A percentile compares a stretch with the other conserved stretches of the same genome.
Conservation (phyloP, 2,888 invertebrate genomes). For the Elysia crispata region DNA sequence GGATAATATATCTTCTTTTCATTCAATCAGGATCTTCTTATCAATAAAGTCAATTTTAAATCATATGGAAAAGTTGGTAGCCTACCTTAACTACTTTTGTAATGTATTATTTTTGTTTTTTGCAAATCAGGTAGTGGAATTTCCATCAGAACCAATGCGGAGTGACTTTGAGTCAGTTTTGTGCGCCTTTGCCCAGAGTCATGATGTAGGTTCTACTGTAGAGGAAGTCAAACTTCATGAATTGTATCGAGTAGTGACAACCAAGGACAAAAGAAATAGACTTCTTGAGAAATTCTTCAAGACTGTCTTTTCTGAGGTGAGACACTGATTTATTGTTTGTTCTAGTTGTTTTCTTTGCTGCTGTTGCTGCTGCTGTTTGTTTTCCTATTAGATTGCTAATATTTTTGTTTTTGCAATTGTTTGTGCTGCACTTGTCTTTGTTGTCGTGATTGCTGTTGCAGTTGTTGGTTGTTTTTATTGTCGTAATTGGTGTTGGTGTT, state of each 20-base stretch:
- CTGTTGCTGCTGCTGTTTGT: too few relatives aligned
- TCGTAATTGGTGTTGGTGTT: too few relatives aligned
- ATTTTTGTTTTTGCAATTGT: background rate
- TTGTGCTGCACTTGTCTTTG: background rate
- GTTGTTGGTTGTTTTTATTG: too few relatives aligned
- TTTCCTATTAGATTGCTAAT: too few relatives aligned
- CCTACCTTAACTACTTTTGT: too few relatives aligned
- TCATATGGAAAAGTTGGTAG: too few relatives aligned
- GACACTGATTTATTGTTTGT: background rate
- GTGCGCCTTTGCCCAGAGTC: slow-evolving; percentile 49
- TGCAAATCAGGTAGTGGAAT: slow-evolving; percentile 67
- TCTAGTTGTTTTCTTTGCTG: background rate
- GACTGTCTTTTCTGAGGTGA: slow-evolving; percentile 69
- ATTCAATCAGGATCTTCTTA: too few relatives aligned
- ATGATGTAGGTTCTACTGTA: slow-evolving; percentile 52
- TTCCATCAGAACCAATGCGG: slow-evolving; percentile 61
- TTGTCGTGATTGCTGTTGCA: background rate
- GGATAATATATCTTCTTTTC: too few relatives aligned
- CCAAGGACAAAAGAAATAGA: slow-evolving; percentile 71
- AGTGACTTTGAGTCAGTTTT: slow-evolving; percentile 59
- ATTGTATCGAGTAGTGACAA: slow-evolving; percentile 65
- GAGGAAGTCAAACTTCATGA: slow-evolving; percentile 59
- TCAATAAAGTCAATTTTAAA: too few relatives aligned
- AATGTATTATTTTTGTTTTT: background rate
- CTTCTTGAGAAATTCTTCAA: slow-evolving; percentile 74